Base-by-base conservation (phyloP, 2,888 invertebrate genomes). In the Calliscelio sp. region DNA sequence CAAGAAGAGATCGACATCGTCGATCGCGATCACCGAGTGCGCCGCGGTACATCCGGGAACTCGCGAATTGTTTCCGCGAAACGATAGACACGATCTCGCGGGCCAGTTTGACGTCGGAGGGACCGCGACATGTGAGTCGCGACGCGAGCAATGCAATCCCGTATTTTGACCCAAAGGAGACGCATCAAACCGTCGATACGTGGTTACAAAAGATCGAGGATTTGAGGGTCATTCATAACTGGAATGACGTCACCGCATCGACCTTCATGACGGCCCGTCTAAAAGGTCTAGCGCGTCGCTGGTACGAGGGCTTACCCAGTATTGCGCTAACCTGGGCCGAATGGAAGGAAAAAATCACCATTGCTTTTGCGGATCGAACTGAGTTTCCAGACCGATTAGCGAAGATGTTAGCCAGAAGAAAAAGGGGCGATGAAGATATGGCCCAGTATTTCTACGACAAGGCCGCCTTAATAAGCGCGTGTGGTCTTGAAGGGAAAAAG, bases 391-490 rank as follows among this genome's bases (percentile, higher is more conserved):
- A 38, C 11, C 20, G 59, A 22, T n/a, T 61, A 22, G 2, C 59
- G 2, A 35, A 38, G 22, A 61, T 61, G 41, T n/a, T 61, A 3
- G 8, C 41, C 14, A 25, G 59, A n/a, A 38, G 14, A 5, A 61
- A 41, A 14, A 18, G 14, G n/a, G 2, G 11, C 10, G 59, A 38
- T 1, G 59, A 61, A 22, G 59, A 41, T 14, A 38, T 41, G 41
- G 41, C 41, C 10, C 38, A 61, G 6, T 61, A 61, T 18, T 61
- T 61, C n/a, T 61, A 61, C n/a, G 59, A 61, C 24, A 61, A 61
- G 14, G 41, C 59, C 2, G 59, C 59, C 10, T 20, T 57, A 3
- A 18, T 57, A 5, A 8, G 32, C 2, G 57, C 25, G 6, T 57
- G 57, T 11, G 57, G 57, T 16, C 14, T 57, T 7, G 2, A 1